Evolutionary conservation across 2,888 invertebrate genomes (phyloP).

Genomic region (Cerastoderma edule): DNA sequence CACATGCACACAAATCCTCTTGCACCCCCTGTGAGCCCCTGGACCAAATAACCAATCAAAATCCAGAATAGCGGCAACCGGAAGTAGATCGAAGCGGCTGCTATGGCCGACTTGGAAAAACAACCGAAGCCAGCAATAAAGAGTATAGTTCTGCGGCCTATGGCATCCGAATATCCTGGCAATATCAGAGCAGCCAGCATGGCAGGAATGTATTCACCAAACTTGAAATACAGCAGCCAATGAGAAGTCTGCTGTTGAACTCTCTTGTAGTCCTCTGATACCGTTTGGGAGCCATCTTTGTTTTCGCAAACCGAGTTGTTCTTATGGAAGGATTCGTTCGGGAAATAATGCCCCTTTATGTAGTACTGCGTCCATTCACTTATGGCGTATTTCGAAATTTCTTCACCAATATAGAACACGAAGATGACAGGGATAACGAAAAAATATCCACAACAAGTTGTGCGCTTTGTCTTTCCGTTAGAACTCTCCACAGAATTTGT

Average conservation of each 20-base stretch:
- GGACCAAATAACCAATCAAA: slow-evolving; percentile 18
- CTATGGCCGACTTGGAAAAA: background rate
- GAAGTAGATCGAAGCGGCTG: slow-evolving; percentile 24
- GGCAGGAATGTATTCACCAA: slow-evolving; percentile 30
- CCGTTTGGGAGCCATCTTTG: background rate
- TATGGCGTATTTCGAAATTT: slow-evolving; percentile 31
- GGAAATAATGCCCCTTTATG: slow-evolving; percentile 22
- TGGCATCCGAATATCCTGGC: slow-evolving; percentile 45
- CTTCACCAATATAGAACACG: slow-evolving; percentile 11
- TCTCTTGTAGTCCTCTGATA: background rate
- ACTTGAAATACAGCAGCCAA: slow-evolving; percentile 34
- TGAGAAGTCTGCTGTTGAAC: slow-evolving; percentile 31
- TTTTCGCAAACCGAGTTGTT: slow-evolving; percentile 21
- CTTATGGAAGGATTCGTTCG: slow-evolving; percentile 12
- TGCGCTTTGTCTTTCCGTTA: background rate
- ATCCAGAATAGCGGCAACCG: slow-evolving; percentile 25
- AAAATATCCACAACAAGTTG: background rate
- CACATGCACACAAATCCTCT: slow-evolving; percentile 19
- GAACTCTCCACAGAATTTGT: background rate
- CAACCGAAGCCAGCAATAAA: slow-evolving; percentile 39
- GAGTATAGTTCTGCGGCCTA: slow-evolving; percentile 47
- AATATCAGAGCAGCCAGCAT: slow-evolving; percentile 32
- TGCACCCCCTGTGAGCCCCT: slow-evolving; percentile 33
- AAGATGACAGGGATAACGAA: slow-evolving; percentile 15
- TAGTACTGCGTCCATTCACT: slow-evolving; percentile 50